phyloP scores from a whole-genome alignment of 2,113 vertebrate species.

The Camelus bactrianus region DNA sequence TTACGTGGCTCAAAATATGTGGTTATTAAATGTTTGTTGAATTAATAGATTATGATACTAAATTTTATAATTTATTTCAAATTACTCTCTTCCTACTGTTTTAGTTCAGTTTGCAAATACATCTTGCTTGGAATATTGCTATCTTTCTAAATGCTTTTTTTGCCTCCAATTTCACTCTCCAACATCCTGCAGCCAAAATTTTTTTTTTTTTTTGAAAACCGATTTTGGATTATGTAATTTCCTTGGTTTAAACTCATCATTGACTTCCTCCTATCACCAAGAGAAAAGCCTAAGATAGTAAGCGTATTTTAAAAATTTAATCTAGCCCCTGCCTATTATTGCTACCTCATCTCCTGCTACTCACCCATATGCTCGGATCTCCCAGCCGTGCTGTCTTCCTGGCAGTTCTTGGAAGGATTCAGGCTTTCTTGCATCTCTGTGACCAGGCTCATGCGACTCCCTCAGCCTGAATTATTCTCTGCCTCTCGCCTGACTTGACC shows the following conservation, averaged over 20 bases:
- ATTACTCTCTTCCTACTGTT: neutral
- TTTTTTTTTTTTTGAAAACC: neutral
- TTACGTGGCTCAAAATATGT: neutral
- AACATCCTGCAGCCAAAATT: neutral
- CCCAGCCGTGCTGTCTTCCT: neutral
- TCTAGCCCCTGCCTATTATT: neutral
- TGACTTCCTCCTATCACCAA: neutral
- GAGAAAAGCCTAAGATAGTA: neutral
- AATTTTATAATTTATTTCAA: slow-evolving; percentile 1
- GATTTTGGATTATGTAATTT: neutral
- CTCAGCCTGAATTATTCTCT: neutral
- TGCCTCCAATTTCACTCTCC: neutral
- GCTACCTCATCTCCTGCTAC: neutral
- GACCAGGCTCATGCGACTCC: neutral
- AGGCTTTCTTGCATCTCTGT: neutral
- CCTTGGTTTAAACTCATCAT: neutral
- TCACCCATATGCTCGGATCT: neutral
- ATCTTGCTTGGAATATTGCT: neutral
- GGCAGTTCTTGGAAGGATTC: neutral
- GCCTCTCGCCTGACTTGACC: neutral
- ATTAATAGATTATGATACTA: neutral
- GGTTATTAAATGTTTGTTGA: neutral
- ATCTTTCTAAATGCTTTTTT: neutral
- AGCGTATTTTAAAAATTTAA: neutral
- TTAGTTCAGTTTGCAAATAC: neutral